Evolutionary conservation across 1,140 invertebrate genomes (phyloP), one percentile per base, ranked within the genome.

Genomic region (Drosophila leontia): DNA sequence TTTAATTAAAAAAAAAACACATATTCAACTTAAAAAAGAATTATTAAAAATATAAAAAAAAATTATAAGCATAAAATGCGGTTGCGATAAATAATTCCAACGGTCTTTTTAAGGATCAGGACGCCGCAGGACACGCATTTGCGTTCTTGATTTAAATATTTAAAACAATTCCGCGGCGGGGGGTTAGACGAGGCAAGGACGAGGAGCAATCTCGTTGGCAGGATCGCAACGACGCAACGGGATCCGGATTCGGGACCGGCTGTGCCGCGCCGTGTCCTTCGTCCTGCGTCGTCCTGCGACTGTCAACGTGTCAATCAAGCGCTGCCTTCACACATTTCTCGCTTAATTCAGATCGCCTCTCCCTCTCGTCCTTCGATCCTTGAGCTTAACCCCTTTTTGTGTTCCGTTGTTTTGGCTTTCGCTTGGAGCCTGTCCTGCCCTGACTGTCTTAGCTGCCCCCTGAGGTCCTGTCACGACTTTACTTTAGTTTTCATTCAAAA

Each of bases 281-380:
- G 39, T 35, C 67, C 67, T 56, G 74, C 53, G 70, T 39, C 39
- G 47, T 35, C 67, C 67, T 56, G 74, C 45, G 71, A 75, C 74
- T 76, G 74, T 76, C 74, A 76, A 76, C 74, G 70, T 76, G 74
- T 76, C 70, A 76, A 76, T 76, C 74, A 76, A 75, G 53, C 74
- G 74, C 71, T 64, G 45, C 70, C 44, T 70, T 74, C 58, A 74
- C 37, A 74, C 42, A 57, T 56, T 75, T 63, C 50, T 51, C 45
- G 74, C 53, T 76, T 51, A 58, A 76, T 59, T 69, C 56, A 77
- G 65, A 77, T 65, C 74, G 48, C 48, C 61, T 65, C 71, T 50
- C 37, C 15, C 42, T 62, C 23, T 34, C 48, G 29, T 5, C 44
- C 51, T 17, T 34, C n/a, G 53, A 56, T 56, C 53, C 53, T 11